Base-by-base conservation (phyloP, 2,797 vertebrate species). In the Anguilla marmorata region DNA sequence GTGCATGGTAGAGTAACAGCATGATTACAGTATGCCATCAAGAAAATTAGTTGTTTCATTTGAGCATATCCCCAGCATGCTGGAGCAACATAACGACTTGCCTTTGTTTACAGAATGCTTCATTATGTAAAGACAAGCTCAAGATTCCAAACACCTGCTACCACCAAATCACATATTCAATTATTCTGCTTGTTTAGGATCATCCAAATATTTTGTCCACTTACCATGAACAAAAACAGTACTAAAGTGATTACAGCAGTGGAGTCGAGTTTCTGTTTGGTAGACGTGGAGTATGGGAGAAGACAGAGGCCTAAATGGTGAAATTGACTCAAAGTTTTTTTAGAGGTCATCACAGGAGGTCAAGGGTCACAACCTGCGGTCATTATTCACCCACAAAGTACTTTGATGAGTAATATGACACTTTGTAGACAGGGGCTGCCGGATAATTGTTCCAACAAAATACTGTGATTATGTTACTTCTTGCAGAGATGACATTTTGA, bases 181-280 rank as follows among this genome's bases (percentile, higher is more conserved):
- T 96, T 96, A 96, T 96, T 96, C 93, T 97, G 95, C 96, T 96
- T 97, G 95, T 96, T 95, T 88, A 84, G 94, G 94, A 95, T 95
- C 95, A 96, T 96, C 95, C 95, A 97, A 98, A 97, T 97, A 96
- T 97, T 98, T 95, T 97, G 96, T 96, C 97, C 97, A 96, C 95
- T 96, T 96, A 97, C 94, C 94, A 95, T 90, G 94, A 97, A 97
- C 94, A 96, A 96, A 96, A 94, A 96, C 95, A 96, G 94, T 96
- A 94, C 93, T 95, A 95, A 94, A 95, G 95, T 96, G 96, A 97
- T 97, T 96, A 96, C 94, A 94, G 91, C 93, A 83, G 90, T 92
- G 95, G 93, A 96, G 97, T 96, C 92, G 91, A 92, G 94, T 97
- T 97, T 95, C 96, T 93, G 92, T 94, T 95, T 91, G 90, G 92